These are phyloP conservation scores for Uropetala carovei DNA, from an alignment of 2,888 invertebrate species.

Conservation along the genomic window DNA sequence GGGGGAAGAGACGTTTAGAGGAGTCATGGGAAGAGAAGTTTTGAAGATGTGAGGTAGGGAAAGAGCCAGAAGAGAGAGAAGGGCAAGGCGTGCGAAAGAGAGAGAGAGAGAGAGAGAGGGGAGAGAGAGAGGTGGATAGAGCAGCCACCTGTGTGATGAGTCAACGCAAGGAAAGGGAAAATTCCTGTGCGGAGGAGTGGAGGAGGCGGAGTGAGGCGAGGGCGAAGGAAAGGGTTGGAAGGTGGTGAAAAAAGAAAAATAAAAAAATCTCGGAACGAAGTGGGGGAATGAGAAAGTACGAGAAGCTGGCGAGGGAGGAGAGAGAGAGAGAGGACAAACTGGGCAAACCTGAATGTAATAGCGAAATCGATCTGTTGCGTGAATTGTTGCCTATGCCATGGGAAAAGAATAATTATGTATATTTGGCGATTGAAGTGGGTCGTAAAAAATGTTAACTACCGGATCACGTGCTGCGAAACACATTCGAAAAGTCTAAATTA, in stretches of 20 bases:
- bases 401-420: not conserved
- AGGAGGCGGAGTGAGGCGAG: not conserved
- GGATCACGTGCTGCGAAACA: too few relatives aligned
- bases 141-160: constrained; percentile 40
- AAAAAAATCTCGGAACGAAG: not conserved
- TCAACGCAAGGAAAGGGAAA: not conserved
- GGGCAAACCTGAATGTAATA: not conserved
- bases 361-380: not conserved
- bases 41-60: not conserved
- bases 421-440: too few relatives aligned
- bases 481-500: too few relatives aligned
- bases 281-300: not conserved
- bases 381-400: not conserved
- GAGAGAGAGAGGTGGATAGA: not conserved
- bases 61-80: not conserved
- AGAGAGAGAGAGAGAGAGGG: not conserved
- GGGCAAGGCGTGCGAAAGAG: not conserved
- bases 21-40: not conserved
- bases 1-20: not conserved
- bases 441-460: too few relatives aligned
- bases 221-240: not conserved
- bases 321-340: not conserved
- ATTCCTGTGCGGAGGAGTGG: not conserved
- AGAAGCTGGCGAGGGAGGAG: not conserved
- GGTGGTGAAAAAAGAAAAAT: not conserved